phyloP scores from a whole-genome alignment of 2,113 vertebrate species.

The Phalacrocorax carbo region DNA sequence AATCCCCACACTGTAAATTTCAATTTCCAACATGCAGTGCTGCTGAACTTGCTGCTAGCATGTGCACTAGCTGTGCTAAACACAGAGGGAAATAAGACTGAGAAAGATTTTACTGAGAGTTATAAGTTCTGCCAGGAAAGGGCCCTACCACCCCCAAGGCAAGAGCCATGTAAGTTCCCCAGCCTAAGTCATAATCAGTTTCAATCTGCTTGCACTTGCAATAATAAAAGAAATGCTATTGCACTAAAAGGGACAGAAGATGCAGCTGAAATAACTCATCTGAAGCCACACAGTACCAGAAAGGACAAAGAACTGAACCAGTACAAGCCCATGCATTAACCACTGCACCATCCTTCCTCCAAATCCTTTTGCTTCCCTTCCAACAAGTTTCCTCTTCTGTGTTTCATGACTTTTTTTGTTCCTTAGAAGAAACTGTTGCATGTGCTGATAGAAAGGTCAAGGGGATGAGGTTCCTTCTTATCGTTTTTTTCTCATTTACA shows the following conservation, averaged over 20 bases:
- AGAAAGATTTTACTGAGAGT: neutral
- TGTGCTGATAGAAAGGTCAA: neutral
- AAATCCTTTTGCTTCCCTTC: neutral
- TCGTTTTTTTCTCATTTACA: neutral
- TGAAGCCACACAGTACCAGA: neutral
- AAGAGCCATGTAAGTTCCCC: neutral
- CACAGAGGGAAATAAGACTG: neutral
- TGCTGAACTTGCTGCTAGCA: neutral
- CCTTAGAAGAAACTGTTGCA: neutral
- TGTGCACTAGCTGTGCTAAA: neutral
- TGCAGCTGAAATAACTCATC: neutral
- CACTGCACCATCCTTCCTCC: neutral
- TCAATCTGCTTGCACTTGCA: neutral
- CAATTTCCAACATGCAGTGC: neutral
- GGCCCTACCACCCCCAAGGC: neutral
- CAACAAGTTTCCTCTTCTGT: neutral
- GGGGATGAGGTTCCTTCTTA: accelerated
- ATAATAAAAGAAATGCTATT: neutral
- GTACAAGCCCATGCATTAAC: neutral
- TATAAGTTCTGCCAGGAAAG: neutral
- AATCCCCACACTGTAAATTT: neutral
- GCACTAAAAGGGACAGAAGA: neutral
- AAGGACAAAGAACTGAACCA: neutral
- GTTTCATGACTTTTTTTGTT: neutral
- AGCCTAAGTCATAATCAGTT: neutral